phyloP scores from a whole-genome alignment of 2,888 invertebrate species.

The Stomorhina lunata region DNA sequence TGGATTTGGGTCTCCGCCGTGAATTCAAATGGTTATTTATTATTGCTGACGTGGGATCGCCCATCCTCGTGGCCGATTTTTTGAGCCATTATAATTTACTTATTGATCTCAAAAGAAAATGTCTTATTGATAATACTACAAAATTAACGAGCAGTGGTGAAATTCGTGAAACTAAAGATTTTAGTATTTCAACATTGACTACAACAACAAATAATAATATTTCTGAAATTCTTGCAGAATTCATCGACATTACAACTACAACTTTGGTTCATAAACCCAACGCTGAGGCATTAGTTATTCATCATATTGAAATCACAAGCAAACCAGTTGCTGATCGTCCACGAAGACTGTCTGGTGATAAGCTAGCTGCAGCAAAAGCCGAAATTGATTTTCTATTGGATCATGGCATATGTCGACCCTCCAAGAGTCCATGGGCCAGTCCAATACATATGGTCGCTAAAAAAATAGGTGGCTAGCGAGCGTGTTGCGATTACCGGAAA shows the following conservation, averaged over 20 bases:
- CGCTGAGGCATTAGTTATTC: not conserved
- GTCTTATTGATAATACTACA: conserved; percentile 42
- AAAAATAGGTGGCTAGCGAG: no score
- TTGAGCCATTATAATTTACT: conserved; percentile 37
- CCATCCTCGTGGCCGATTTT: conserved; percentile 65
- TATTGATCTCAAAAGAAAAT: conserved; percentile 54
- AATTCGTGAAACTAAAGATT: conserved; percentile 14
- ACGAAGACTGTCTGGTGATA: no score
- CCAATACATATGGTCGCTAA: no score
- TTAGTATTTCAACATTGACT: conserved; percentile 30
- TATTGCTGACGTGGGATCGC: conserved; percentile 52
- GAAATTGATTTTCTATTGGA: no score
- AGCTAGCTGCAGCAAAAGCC: no score
- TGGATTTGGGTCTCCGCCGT: conserved; percentile 60
- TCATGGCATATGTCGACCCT: no score
- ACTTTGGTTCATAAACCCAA: not conserved
- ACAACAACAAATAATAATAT: not conserved
- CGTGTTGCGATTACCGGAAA: no score
- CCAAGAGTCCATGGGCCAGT: no score
- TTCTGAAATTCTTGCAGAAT: conserved; percentile 40
- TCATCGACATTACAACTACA: conserved; percentile 36
- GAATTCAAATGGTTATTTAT: conserved; percentile 65
- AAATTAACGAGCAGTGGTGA: conserved; percentile 9
- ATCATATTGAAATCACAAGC: conserved; percentile 40
- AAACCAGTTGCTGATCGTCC: no score